These are phyloP conservation scores for Enteromius thamalakanensis DNA, from an alignment of 2,797 vertebrate species.

Conservation along the genomic window DNA sequence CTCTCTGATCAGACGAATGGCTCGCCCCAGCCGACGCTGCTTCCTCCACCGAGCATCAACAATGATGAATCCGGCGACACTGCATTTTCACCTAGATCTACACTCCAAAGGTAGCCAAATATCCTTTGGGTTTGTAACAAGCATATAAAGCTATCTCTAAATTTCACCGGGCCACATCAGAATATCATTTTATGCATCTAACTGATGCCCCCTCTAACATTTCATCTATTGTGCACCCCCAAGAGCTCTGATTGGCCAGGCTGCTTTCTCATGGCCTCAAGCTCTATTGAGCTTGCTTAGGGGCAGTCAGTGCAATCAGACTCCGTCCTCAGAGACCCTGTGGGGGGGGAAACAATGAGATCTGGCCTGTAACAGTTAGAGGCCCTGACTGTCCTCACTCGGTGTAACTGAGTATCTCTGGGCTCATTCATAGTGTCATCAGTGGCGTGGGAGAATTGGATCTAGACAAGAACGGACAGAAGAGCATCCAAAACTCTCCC, in stretches of 20 bases:
- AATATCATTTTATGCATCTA: slow-evolving; percentile 29
- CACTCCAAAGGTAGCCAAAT: slow-evolving; percentile 85
- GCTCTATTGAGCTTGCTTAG: slow-evolving; percentile 23
- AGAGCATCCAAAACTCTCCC: slow-evolving; percentile 34
- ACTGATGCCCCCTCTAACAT: slow-evolving; percentile 15
- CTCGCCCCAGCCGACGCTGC: slow-evolving; percentile 55
- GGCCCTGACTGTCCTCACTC: slow-evolving; percentile 15
- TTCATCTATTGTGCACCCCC: slow-evolving; percentile 46
- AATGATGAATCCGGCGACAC: slow-evolving; percentile 62
- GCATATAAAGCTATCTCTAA: slow-evolving; percentile 15
- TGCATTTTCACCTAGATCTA: slow-evolving; percentile 77
- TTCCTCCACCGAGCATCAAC: slow-evolving; percentile 67
- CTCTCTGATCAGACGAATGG: slow-evolving; percentile 69
- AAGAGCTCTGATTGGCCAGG: slow-evolving; percentile 36
- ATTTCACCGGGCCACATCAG: slow-evolving; percentile 7
- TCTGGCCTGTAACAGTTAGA: slow-evolving; percentile 7
- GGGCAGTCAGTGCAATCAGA: slow-evolving; percentile 46
- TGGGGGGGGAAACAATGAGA: slow-evolving; percentile 3
- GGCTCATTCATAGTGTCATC: slow-evolving; percentile 80
- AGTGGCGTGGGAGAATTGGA: slow-evolving; percentile 91
- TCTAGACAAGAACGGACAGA: slow-evolving; percentile 72
- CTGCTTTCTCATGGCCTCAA: slow-evolving; percentile 42
- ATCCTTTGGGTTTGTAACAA: not conserved
- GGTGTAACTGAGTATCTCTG: slow-evolving; percentile 42
- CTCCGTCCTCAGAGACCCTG: slow-evolving; percentile 34